Base-by-base conservation (phyloP, 2,797 vertebrate genomes). In the Malurus splendens region DNA sequence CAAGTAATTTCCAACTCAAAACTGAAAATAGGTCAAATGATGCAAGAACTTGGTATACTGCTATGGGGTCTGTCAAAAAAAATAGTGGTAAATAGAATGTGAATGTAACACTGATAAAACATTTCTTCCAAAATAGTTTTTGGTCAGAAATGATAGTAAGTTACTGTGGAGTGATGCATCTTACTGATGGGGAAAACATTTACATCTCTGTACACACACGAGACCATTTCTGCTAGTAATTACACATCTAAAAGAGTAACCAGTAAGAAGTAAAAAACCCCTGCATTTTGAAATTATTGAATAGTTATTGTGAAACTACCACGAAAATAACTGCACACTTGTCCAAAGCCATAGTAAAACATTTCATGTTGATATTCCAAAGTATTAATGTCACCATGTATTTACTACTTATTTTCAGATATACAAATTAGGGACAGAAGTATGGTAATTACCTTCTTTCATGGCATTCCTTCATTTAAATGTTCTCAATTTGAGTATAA, bases 331-430 rank as follows among this genome's bases (percentile, higher is more conserved):
- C 44, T 51, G 36, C 24, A n/a, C n/a, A 78, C 45, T 30, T 64
- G 45, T 36, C 32, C 30, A 54, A 2, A 9, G 51, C 1, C 2
- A 1, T 0, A 44, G 20, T 78, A 77, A 83, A 82, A 23, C 17
- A 72, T 50, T 65, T 62, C 11, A 54, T 10, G 41, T 1, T 18
- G 62, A 45, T 75, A 81, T 25, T 66, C 30, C 62, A 56, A 74
- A 61, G 44, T 57, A 44, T 11, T 42, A 50, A 4, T 19, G 12
- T 18, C 32, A 74, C 4, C 3, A 23, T 12, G 3, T 48, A 62
- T 52, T 88, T 70, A 76, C 66, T 54, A 47, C 8, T 56, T 20
- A n/a, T 54, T 72, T 90, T 89, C 41, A 55, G 33, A 64, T 13
- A 6, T 81, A 47, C n/a, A 51, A 67, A 68, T n/a, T 27, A 57